These are phyloP conservation scores for Melangyna quadrimaculata DNA, from an alignment of 2,888 invertebrate genomes.

Conservation along the genomic window DNA sequence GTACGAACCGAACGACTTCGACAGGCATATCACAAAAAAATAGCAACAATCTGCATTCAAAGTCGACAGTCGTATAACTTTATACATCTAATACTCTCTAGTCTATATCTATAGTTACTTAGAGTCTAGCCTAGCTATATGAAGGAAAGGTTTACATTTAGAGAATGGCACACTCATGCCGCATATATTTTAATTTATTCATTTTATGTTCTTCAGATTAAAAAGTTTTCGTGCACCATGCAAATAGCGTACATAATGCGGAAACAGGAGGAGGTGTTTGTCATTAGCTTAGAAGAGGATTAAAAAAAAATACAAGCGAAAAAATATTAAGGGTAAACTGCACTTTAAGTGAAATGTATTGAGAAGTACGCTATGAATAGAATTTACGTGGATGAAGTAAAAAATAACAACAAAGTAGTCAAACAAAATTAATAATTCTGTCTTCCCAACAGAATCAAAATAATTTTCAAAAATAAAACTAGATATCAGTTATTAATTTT, in stretches of 20 bases:
- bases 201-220: constrained; percentile 60
- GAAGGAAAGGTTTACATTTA: neutral
- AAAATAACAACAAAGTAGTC: too few species aligned
- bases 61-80: constrained; percentile 39
- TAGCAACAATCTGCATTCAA: constrained; percentile 47
- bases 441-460: too few species aligned
- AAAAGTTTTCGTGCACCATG: constrained; percentile 60
- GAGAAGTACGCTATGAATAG: neutral
- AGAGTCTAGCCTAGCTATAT: neutral
- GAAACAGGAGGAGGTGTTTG: constrained; percentile 69
- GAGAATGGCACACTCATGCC: constrained; percentile 39
- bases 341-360: neutral
- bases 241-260: constrained; percentile 40
- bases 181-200: constrained; percentile 70
- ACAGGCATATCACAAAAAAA: neutral
- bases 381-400: too few species aligned
- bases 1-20: constrained; percentile 21
- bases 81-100: too few species aligned
- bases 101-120: too few species aligned
- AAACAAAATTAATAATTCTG: too few species aligned
- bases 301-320: neutral
- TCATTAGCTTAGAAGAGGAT: constrained; percentile 39
- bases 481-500: too few species aligned
- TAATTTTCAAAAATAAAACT: too few species aligned
- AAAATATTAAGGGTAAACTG: neutral